Evolutionary conservation across 2,113 vertebrate genomes (phyloP).

Genomic region (Nerophis lumbriciformis): DNA sequence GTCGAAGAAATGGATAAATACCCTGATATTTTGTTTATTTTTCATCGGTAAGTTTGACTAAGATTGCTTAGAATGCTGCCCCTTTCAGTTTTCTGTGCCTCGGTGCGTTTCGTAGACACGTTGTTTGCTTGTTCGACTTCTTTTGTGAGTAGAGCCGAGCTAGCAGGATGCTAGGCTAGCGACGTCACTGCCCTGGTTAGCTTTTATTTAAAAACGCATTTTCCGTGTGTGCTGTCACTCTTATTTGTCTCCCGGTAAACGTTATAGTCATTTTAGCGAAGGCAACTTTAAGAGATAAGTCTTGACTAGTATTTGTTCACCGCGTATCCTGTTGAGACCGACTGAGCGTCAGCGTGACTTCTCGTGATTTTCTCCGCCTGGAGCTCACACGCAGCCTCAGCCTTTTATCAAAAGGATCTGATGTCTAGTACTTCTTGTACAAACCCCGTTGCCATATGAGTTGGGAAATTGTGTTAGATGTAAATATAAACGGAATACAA

Average conservation of each 20-base stretch:
- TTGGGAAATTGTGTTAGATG: too few species aligned
- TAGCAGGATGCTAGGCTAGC: conserved; percentile 51
- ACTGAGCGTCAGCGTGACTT: conserved; percentile 47
- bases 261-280: background rate
- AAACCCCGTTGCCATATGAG: too few species aligned
- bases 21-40: conserved; percentile 44
- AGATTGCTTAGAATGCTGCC: background rate
- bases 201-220: background rate
- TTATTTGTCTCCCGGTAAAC: background rate
- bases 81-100: rapidly evolving
- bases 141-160: conserved; percentile 41
- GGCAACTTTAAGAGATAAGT: background rate
- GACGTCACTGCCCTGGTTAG: background rate
- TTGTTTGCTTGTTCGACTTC: conserved; percentile 19
- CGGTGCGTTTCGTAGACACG: background rate
- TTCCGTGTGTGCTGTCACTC: background rate
- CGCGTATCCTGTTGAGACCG: conserved; percentile 6
- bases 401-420: background rate
- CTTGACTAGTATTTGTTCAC: background rate
- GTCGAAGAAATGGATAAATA: conserved; percentile 43
- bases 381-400: background rate
- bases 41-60: conserved; percentile 53
- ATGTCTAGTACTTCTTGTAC: too few species aligned
- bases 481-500: too few species aligned
- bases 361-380: conserved; percentile 51